Evolutionary conservation across 2,888 invertebrate species (phyloP), one percentile per base, ranked within the genome.

Genomic region (Lithophane socia): DNA sequence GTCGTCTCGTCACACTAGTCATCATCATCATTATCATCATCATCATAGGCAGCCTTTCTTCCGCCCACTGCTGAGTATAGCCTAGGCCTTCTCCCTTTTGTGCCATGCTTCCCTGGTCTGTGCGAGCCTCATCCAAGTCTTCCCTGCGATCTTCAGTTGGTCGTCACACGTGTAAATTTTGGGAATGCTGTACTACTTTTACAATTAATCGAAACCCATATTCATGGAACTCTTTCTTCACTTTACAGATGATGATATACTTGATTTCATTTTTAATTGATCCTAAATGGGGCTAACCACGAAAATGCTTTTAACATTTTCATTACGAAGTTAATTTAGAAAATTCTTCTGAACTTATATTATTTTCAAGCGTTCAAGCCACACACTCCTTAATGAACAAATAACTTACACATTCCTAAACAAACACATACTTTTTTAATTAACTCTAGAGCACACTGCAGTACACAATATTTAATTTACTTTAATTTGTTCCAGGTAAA

Each of bases 401-500:
- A 80, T 66, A 66, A 84, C 60, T 80, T 63, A 58, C 67, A 73
- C 75, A 10, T 61, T 63, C 65, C 44, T 58, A 49, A 65, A 56
- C 49, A 61, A 72, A 71, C 37, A 47, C n/a, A 60, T 63, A 67
- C 42, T 70, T 83, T 77, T 79, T 68, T 63, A 68, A 72, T 83
- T 49, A 86, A 64, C 67, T 10, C 42, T 13, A 42, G 64, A 73
- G 58, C 13, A 76, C 56, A 77, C 52, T 74, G 47, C 64, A 54
- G 47, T 42, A 65, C 68, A 56, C 77, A 71, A 82, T 79, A 84
- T 73, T 75, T 73, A 84, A 84, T 84, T 61, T 29, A 73, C 54
- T 63, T 58, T 75, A 29, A 67, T 82, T 87, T 87, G 85, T 88
- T 88, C 21, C 88, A 88, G 89, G 88, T 88, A 88, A 83, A 75